These are phyloP conservation scores for Hemaris fuciformis DNA, from an alignment of 2,888 invertebrate genomes.

Conservation along the genomic window DNA sequence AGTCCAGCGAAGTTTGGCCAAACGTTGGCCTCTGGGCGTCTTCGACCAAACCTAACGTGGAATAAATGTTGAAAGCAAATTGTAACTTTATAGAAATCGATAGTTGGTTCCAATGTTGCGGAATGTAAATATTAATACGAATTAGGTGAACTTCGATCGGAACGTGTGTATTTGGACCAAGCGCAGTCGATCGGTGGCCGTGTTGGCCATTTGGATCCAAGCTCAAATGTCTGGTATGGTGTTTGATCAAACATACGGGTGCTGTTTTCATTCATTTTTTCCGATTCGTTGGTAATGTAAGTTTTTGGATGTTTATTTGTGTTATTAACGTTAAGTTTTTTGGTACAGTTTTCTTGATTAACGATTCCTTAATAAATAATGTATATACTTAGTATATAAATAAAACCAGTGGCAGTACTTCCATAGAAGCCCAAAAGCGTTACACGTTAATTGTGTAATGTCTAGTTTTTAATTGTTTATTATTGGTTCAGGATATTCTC, in stretches of 20 bases:
- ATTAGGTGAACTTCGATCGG: constrained; percentile 31
- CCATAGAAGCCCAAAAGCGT: no score
- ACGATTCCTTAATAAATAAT: not conserved
- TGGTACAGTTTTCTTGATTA: not conserved
- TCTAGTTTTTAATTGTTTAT: no score
- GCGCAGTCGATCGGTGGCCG: constrained; percentile 64
- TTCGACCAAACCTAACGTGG: constrained; percentile 12
- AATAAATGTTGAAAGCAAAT: constrained; percentile 38
- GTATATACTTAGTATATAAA: not conserved
- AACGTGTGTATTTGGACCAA: constrained; percentile 66
- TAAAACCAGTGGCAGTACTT: no score
- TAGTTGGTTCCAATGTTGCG: constrained; percentile 21
- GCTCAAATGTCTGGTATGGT: constrained; percentile 23
- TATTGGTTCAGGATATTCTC: no score
- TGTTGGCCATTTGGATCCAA: constrained; percentile 38
- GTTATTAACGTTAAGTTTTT: constrained; percentile 12
- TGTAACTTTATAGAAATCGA: constrained; percentile 13
- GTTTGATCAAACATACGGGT: constrained; percentile 18
- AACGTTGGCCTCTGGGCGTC: constrained; percentile 27
- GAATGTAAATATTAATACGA: constrained; percentile 37
- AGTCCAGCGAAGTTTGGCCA: constrained; percentile 17
- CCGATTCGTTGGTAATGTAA: not conserved
- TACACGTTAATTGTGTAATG: no score
- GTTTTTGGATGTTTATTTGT: not conserved
- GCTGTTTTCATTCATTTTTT: constrained; percentile 4